Conservation (phyloP, 2,113 vertebrate genomes). For the Corydoras maculifer region DNA sequence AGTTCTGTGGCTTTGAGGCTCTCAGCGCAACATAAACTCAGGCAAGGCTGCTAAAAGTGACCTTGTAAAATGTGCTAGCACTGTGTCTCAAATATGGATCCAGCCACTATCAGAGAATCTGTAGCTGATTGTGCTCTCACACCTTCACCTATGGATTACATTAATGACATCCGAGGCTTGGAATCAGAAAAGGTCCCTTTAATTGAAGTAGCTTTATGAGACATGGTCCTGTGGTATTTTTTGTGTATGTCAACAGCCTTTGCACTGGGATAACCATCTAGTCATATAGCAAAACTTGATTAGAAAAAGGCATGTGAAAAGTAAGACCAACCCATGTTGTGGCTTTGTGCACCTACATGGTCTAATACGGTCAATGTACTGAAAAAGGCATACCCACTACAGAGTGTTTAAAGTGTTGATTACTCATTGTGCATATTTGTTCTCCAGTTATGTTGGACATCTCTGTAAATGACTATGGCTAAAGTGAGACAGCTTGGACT, state of each 20-base stretch:
- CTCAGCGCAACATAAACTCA: constrained; percentile 74
- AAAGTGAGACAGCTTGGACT: no score
- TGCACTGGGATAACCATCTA: constrained; percentile 18
- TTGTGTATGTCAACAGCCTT: constrained; percentile 31
- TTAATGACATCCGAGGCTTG: constrained; percentile 5
- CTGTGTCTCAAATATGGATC: constrained; percentile 19
- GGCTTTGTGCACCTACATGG: constrained; percentile 15
- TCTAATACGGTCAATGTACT: constrained; percentile 15
- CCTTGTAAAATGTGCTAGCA: background rate
- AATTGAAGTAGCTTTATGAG: constrained; percentile 64
- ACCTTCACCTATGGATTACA: constrained; percentile 20
- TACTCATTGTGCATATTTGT: constrained; percentile 1
- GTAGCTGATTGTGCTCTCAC: constrained; percentile 10
- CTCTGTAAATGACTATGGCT: no score
- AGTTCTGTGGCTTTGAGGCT: constrained; percentile 91
- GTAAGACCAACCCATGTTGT: constrained; percentile 22
- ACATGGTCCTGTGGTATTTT: constrained; percentile 49
- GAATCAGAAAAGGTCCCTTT: constrained; percentile 66
- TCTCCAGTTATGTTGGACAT: background rate
- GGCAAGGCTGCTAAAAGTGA: no score
- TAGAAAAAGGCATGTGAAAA: constrained; percentile 26
- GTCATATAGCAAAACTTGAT: constrained; percentile 22
- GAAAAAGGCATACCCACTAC: constrained; percentile 9
- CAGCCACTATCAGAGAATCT: constrained; percentile 30
- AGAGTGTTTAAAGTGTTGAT: constrained; percentile 2